Percentiles rank a stretch among this genome's conserved stretches.
These are phyloP conservation scores for Cylindroiulus punctatus DNA, from an alignment of 2,888 invertebrate species.

Conservation along the genomic window DNA sequence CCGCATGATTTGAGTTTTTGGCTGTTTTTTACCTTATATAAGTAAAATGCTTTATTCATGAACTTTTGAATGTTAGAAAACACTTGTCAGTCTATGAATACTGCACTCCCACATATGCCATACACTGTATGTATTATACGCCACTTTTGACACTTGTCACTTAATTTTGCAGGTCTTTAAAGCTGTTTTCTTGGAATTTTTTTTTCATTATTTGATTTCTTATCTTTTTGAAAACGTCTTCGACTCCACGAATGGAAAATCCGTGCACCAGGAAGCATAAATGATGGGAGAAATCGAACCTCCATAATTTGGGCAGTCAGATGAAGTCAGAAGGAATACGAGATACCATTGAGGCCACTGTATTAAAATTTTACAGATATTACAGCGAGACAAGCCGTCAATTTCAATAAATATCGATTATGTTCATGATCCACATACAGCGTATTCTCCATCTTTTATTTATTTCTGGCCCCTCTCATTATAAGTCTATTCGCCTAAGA, in stretches of 20 bases:
- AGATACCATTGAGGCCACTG: not conserved
- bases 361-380: not conserved
- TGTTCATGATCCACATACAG: not conserved
- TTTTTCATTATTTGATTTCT: not conserved
- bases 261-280: not conserved
- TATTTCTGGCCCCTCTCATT: not conserved
- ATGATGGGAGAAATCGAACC: not conserved
- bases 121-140: not conserved
- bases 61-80: not conserved
- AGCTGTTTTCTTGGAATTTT: not conserved
- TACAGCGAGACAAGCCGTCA: not conserved
- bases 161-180: not conserved
- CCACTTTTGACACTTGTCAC: not conserved
- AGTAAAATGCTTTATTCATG: not conserved
- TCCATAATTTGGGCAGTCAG: not conserved
- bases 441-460: not conserved
- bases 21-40: not conserved
- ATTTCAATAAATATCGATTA: conserved; percentile 13
- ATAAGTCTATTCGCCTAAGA: not conserved
- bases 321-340: not conserved
- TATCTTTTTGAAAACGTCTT: not conserved
- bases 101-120: not conserved
- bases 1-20: not conserved
- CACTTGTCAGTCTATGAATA: not conserved
- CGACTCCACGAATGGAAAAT: not conserved